Conservation (phyloP, 1,140 invertebrate species). For the Rhopalosiphum maidis region DNA sequence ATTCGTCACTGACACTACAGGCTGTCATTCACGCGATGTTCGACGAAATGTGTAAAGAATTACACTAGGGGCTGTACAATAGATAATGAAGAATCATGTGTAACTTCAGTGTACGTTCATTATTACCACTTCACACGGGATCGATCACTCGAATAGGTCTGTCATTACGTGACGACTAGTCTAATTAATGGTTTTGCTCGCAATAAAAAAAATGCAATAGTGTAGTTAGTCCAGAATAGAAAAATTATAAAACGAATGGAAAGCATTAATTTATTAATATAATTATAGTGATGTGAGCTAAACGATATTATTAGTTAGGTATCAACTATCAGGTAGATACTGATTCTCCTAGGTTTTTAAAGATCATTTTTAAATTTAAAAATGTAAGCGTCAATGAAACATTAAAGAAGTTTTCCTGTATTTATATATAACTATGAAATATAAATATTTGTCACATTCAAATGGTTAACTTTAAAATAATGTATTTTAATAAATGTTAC, state of each 20-base stretch:
- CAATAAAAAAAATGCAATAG: not conserved
- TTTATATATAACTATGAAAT: too few relatives aligned
- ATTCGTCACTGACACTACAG: constrained; percentile 24
- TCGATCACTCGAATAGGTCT: constrained; percentile 35
- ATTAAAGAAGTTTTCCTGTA: too few relatives aligned
- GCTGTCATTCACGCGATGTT: constrained; percentile 31
- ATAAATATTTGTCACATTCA: too few relatives aligned
- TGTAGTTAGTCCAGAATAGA: not conserved
- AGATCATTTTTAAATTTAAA: not conserved
- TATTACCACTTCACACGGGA: not conserved
- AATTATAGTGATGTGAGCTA: not conserved
- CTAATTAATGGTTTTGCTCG: constrained; percentile 36
- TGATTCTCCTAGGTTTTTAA: not conserved
- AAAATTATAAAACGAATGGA: not conserved
- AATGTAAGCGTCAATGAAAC: not conserved
- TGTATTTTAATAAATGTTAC: not conserved
- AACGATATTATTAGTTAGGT: not conserved
- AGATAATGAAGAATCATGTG: constrained; percentile 48
- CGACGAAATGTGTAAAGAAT: constrained; percentile 33
- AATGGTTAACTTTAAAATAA: not conserved
- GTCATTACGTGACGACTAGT: constrained; percentile 34
- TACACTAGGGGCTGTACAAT: not conserved
- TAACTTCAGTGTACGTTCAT: constrained; percentile 29
- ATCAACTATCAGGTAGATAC: not conserved
- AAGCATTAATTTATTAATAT: not conserved